Evolutionary conservation across 2,888 invertebrate genomes (phyloP).

Genomic region (Drosophila yooni): DNA sequence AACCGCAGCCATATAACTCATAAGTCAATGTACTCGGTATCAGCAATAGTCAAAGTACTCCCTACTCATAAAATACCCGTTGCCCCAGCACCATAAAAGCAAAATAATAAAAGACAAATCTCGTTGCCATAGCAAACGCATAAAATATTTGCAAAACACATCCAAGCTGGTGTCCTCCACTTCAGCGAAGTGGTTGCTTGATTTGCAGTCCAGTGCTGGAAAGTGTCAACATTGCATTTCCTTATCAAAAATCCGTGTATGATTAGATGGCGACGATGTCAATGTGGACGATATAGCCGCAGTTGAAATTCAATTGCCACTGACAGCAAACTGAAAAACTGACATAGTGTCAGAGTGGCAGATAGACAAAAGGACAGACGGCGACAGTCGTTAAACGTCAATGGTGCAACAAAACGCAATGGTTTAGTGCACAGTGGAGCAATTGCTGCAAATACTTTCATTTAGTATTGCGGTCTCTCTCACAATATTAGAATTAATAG

Average conservation of each 20-base stretch:
- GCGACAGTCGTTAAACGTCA: constrained; percentile 62
- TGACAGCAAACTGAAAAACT: constrained; percentile 25
- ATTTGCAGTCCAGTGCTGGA: constrained; percentile 16
- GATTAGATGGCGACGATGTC: constrained; percentile 60
- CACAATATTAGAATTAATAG: too few species aligned
- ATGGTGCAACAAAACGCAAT: constrained; percentile 70
- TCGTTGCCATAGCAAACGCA: constrained; percentile 45
- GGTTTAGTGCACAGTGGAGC: constrained; percentile 47
- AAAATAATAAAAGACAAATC: constrained; percentile 57
- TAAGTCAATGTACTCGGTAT: constrained; percentile 42
- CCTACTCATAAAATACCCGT: constrained; percentile 36
- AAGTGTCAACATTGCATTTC: constrained; percentile 63
- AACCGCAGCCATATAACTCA: constrained; percentile 14
- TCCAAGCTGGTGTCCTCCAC: constrained; percentile 18
- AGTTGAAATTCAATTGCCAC: constrained; percentile 57
- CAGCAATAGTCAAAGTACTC: constrained; percentile 23
- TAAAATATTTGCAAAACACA: constrained; percentile 56
- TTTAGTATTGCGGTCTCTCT: background rate
- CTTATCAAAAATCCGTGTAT: constrained; percentile 69
- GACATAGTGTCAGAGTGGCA: constrained; percentile 23
- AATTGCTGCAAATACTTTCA: background rate
- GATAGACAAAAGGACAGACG: constrained; percentile 24
- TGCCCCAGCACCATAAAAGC: constrained; percentile 30
- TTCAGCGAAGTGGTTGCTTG: background rate
- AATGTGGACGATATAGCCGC: constrained; percentile 53